A percentile compares a stretch with the other conserved stretches of the same genome.
These are phyloP conservation scores for Actinopyga echinites DNA, from an alignment of 53 echinoderm and acorn worm species.

Conservation along the genomic window DNA sequence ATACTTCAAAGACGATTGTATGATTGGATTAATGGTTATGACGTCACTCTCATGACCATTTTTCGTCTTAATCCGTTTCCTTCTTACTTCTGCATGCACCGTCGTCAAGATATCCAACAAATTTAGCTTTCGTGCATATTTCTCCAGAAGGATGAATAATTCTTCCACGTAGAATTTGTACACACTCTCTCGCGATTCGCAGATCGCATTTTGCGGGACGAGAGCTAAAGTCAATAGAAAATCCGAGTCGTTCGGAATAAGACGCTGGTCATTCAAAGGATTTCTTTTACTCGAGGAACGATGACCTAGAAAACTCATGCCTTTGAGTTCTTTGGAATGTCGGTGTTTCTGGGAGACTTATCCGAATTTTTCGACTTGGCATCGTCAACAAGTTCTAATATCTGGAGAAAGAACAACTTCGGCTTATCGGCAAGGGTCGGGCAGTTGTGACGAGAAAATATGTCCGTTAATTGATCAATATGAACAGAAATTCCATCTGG, in stretches of 20 bases:
- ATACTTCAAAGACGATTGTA: constrained; percentile 80
- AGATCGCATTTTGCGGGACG: constrained; percentile 58
- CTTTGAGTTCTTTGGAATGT: background rate
- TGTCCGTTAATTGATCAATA: constrained; percentile 82
- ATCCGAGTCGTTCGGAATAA: constrained; percentile 82
- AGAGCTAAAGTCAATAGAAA: constrained; percentile 81
- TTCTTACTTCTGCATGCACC: constrained; percentile 71
- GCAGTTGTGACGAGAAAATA: constrained; percentile 78
- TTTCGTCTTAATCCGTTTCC: constrained; percentile 44
- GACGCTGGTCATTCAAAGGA: background rate
- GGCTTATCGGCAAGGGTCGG: constrained; percentile 88
- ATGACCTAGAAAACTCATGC: background rate
- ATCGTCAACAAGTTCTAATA: constrained; percentile 48
- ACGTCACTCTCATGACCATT: constrained; percentile 15
- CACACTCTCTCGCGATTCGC: constrained; percentile 48
- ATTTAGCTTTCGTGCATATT: constrained; percentile 75
- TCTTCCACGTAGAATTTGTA: constrained; percentile 71
- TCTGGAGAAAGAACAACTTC: constrained; percentile 83
- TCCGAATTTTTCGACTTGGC: background rate
- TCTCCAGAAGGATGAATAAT: constrained; percentile 78
- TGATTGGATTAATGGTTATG: constrained; percentile 40
- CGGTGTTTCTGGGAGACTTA: background rate
- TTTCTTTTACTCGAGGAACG: background rate
- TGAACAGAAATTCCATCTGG: constrained; percentile 77
- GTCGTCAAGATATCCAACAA: constrained; percentile 80